Percentiles rank a stretch among this genome's conserved stretches.
Conservation (phyloP, 2,888 invertebrate genomes). For the Conchocele bisecta region DNA sequence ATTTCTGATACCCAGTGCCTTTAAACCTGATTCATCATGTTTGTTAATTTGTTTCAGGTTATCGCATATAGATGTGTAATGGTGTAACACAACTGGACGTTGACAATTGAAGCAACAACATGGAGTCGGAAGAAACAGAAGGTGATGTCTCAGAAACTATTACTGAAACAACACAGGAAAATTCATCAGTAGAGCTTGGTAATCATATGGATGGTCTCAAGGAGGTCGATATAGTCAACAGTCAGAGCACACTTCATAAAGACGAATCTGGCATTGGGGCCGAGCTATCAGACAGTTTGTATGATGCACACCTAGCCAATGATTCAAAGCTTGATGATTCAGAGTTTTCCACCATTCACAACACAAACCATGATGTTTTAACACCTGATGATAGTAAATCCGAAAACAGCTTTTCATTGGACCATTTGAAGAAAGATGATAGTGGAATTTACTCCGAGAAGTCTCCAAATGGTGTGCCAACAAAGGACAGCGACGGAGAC, state of each 20-base stretch:
- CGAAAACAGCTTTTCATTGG: slow-evolving; percentile 8
- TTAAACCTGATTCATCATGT: too few relatives aligned
- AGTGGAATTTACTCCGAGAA: slow-evolving; percentile 78
- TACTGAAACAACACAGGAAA: too few relatives aligned
- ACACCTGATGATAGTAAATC: slow-evolving; percentile 1
- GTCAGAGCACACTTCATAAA: background rate
- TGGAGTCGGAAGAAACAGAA: too few relatives aligned
- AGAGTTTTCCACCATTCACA: background rate
- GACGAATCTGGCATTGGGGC: slow-evolving; percentile 37
- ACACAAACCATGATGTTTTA: background rate
- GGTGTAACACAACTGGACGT: too few relatives aligned
- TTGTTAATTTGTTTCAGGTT: too few relatives aligned
- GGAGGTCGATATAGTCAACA: too few relatives aligned
- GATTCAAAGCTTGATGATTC: background rate
- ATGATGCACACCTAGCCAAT: slow-evolving; percentile 2
- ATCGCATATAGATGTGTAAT: too few relatives aligned
- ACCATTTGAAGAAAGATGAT: slow-evolving; percentile 76
- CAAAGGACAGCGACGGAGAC: slow-evolving; percentile 60
- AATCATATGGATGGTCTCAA: too few relatives aligned
- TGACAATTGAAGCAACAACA: too few relatives aligned
- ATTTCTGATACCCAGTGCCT: too few relatives aligned
- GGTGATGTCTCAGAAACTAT: too few relatives aligned
- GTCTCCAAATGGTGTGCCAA: slow-evolving; percentile 57
- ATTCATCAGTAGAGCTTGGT: too few relatives aligned
- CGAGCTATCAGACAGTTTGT: slow-evolving; percentile 16